phyloP scores from a whole-genome alignment of 2,113 vertebrate species.

The Casuarius casuarius region DNA sequence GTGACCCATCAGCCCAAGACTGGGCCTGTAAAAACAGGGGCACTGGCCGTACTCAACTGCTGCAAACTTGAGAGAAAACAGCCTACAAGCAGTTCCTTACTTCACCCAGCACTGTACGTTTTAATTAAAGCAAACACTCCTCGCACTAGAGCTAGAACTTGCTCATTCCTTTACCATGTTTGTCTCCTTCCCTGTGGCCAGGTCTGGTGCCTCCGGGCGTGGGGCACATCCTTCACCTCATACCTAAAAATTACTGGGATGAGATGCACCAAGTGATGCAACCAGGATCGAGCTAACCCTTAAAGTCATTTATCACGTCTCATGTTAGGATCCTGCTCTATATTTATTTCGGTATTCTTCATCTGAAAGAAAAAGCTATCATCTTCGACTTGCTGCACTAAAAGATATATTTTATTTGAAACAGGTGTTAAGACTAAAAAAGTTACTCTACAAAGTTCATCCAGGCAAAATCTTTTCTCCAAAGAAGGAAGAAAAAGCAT shows the following conservation, averaged over 20 bases:
- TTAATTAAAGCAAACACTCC: slow-evolving; percentile 14
- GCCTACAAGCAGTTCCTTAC: not conserved
- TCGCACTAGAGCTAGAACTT: not conserved
- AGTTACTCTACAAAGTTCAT: not conserved
- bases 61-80: not conserved
- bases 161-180: not conserved
- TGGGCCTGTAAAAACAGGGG: not conserved
- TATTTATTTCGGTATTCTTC: not conserved
- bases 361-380: not conserved
- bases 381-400: not conserved
- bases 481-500: no score
- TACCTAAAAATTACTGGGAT: not conserved
- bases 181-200: not conserved
- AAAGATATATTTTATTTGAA: not conserved
- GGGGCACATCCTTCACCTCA: not conserved
- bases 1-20: not conserved
- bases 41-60: fast-evolving
- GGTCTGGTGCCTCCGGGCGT: not conserved
- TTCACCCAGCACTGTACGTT: not conserved
- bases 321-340: not conserved
- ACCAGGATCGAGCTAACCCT: not conserved
- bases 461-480: not conserved
- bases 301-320: not conserved
- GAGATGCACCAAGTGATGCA: not conserved
- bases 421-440: not conserved